Conservation (phyloP, 2,113 vertebrate species). For the Gasterosteus nipponicus region DNA sequence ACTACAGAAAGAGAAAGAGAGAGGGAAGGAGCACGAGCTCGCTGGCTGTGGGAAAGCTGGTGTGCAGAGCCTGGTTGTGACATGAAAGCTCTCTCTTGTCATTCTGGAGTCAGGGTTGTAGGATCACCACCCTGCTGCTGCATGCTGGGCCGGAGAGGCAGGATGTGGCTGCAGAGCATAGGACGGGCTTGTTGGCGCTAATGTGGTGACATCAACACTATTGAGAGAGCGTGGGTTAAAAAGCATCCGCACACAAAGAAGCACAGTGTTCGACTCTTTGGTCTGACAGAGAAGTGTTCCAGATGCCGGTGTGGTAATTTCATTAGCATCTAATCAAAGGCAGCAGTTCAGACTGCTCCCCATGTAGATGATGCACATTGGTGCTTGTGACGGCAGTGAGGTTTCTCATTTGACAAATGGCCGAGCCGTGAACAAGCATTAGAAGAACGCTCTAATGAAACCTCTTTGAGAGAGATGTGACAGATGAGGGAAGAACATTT, state of each 20-base stretch:
- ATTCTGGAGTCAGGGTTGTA: slow-evolving; percentile 10
- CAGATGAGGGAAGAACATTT: not conserved
- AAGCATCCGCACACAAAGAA: slow-evolving; percentile 59
- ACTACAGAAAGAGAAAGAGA: slow-evolving; percentile 15
- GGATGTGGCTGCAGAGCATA: slow-evolving; percentile 10
- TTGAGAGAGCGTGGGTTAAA: slow-evolving; percentile 37
- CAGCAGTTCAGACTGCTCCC: slow-evolving; percentile 35
- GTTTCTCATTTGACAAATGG: slow-evolving; percentile 29
- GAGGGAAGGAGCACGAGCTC: not conserved
- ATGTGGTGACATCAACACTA: slow-evolving; percentile 62
- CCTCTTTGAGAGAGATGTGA: not conserved
- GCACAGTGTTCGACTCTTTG: slow-evolving; percentile 43
- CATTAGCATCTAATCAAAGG: slow-evolving; percentile 58
- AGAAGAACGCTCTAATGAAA: not conserved
- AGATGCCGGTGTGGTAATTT: slow-evolving; percentile 47
- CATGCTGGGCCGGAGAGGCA: slow-evolving; percentile 36
- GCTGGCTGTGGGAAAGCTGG: not conserved
- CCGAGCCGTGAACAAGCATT: slow-evolving; percentile 14
- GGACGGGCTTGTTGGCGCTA: slow-evolving; percentile 7
- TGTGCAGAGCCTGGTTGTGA: slow-evolving; percentile 23
- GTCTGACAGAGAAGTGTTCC: slow-evolving; percentile 21
- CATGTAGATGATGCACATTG: slow-evolving; percentile 32
- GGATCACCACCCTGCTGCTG: slow-evolving; percentile 22
- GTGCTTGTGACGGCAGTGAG: slow-evolving; percentile 22
- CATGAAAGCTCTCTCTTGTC: slow-evolving; percentile 28